phyloP scores from a whole-genome alignment of 1,140 invertebrate species.

The Bombus difficillimus region DNA sequence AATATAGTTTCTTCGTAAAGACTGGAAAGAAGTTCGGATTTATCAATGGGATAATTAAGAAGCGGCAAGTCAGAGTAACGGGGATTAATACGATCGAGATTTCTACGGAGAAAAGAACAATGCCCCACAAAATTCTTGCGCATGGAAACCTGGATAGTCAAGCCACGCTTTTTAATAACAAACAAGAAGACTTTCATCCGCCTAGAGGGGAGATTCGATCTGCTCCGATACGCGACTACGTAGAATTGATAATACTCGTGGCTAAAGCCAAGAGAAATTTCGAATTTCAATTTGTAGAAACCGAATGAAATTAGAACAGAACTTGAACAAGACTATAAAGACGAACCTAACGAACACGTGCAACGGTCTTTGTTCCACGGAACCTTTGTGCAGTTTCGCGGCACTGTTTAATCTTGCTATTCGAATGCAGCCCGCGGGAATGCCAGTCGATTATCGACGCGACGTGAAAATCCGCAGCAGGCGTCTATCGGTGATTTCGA shows the following conservation, averaged over 20 bases:
- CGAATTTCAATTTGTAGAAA: neutral
- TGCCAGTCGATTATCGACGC: slow-evolving; percentile 10
- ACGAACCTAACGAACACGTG: neutral
- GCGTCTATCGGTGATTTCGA: neutral
- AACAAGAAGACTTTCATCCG: neutral
- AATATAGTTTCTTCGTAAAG: too few species aligned
- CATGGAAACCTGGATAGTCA: neutral
- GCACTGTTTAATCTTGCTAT: slow-evolving; percentile 8
- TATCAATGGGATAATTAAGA: too few species aligned
- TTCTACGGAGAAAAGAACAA: neutral
- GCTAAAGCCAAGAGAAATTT: neutral
- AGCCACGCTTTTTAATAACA: neutral
- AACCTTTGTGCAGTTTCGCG: neutral
- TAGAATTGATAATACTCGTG: neutral
- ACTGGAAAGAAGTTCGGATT: too few species aligned
- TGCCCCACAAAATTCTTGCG: neutral
- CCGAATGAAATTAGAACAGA: too few species aligned
- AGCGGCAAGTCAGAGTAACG: too few species aligned
- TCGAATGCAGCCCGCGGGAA: neutral
- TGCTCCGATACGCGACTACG: neutral
- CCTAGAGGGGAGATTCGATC: neutral
- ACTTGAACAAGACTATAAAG: neutral
- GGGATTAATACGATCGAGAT: neutral
- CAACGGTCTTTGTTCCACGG: neutral
- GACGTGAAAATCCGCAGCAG: neutral